Base-by-base conservation (phyloP, 1,140 invertebrate species). In the Vanessa atalanta region DNA sequence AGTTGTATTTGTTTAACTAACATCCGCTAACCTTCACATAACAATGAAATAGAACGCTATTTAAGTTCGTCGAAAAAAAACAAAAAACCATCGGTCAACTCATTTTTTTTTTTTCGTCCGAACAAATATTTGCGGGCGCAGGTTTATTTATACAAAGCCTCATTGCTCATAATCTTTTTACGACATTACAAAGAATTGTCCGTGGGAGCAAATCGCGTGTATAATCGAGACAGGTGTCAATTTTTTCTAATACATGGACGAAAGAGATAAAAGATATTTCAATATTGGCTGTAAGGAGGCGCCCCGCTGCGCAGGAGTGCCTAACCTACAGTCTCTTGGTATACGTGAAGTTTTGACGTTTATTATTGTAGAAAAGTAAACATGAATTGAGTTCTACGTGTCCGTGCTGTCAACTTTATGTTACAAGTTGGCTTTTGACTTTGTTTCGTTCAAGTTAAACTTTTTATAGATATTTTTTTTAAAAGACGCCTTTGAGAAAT, bases 161-260 rank as follows among this genome's bases (percentile, higher is more conserved):
- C 79, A 83, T 83, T 82, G 81, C 74, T 60, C 60, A 55, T 53
- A 72, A 72, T 72, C 60, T 72, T 65, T 72, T 72, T 72, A 72
- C 70, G 70, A 66, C 20, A 66, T 47, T 66, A 72, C 70, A 72
- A 72, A 72, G 70, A 72, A 66, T 57, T 76, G 72, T 81, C 73
- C 80, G 81, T 88, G 84, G 83, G 87, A 85, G 84, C 84, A 61
- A 37, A 61, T 77, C 60, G 48, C 70, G 73, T 14, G 65, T 53
- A 71, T 60, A 83, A 75, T 90, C 57, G 57, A 37, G 88, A 89
- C 88, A 90, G 88, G 85, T 90, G 87, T 90, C 88, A 90, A 80
- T 88, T 88, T 89, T 89, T 87, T 86, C 80, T 80, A 81, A 83
- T 78, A 80, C 70, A 74, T 73, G 80, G 78, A 68, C 76, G 77